Base-by-base conservation (phyloP, 1,140 invertebrate species). In the Leptinotarsa texana region DNA sequence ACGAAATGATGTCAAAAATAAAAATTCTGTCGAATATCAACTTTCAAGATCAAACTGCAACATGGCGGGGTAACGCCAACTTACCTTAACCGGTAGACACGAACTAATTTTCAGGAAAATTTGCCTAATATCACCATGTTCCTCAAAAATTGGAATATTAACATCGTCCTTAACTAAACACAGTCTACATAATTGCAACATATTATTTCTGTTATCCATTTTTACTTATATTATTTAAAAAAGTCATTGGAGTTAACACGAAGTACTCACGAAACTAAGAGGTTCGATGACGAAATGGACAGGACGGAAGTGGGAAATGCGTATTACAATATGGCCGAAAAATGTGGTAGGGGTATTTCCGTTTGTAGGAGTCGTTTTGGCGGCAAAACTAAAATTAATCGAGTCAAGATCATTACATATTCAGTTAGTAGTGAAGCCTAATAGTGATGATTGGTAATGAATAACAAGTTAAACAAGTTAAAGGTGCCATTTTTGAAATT, bases 31-130 rank as follows among this genome's bases (percentile, higher is more conserved):
- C 80, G 78, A 82, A 82, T 78, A 78, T 80, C 77, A 80, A 78
- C 48, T 75, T 57, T 77, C 72, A 75, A 77, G 79, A 72, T 74
- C 49, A 48, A 18, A 67, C 69, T 73, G 75, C 65, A 85, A 85
- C 27, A 86, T 87, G 87, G 86, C 87, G 86, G 82, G 27, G 80
- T 78, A 82, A 82, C 77, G 80, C 80, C 79, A 75, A 83, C 87
- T 89, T 88, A 90, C 89, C 88, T 89, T 89, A 82, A 89, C 88
- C 85, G 88, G 88, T 80, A 90, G 86, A 82, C 88, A 89, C 71
- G 88, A 86, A 79, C 86, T 85, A 76, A 89, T 89, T 85, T 89
- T 90, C 73, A 88, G 83, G 78, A 87, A 89, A 76, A 89, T 88
- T 79, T 89, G 87, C 78, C 87, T 83, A 62, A 87, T 86, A 78